A percentile compares a stretch with the other conserved stretches of the same genome.
Evolutionary conservation across 2,888 invertebrate species (phyloP).

Genomic region (Apocheima hispidaria): DNA sequence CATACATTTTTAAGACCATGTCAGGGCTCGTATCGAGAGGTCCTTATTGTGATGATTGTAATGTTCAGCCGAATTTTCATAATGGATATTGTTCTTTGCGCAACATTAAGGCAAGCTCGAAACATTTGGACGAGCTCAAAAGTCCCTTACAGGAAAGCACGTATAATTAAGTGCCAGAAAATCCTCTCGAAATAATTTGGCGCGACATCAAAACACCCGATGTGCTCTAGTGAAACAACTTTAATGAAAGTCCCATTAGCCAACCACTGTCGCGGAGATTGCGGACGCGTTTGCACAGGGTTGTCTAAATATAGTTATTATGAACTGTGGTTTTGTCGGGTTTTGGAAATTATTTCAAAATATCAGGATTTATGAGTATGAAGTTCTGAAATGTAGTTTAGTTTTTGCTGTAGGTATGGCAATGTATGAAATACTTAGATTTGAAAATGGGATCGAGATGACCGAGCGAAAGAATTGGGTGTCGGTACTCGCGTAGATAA

Average conservation of each 20-base stretch:
- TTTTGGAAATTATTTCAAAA: background rate
- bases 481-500: no score
- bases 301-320: slow-evolving; percentile 36
- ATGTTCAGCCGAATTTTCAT: no score
- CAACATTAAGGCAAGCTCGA: background rate
- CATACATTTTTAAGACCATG: no score
- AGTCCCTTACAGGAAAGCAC: background rate
- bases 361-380: background rate
- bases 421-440: no score
- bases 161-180: slow-evolving; percentile 12
- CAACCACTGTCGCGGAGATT: slow-evolving; percentile 37
- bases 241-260: slow-evolving; percentile 58
- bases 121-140: background rate
- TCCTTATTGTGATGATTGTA: no score
- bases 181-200: slow-evolving; percentile 27
- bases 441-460: no score
- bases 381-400: background rate
- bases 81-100: background rate
- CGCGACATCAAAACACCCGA: slow-evolving; percentile 24
- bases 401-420: background rate
- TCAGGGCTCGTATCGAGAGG: no score
- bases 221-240: slow-evolving; percentile 44
- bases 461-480: no score
- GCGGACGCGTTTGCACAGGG: slow-evolving; percentile 34
- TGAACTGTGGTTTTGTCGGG: slow-evolving; percentile 17